A percentile compares a stretch with the other conserved stretches of the same genome.
Evolutionary conservation across 2,888 invertebrate species (phyloP).

Genomic region (Polylopha cassiicola): DNA sequence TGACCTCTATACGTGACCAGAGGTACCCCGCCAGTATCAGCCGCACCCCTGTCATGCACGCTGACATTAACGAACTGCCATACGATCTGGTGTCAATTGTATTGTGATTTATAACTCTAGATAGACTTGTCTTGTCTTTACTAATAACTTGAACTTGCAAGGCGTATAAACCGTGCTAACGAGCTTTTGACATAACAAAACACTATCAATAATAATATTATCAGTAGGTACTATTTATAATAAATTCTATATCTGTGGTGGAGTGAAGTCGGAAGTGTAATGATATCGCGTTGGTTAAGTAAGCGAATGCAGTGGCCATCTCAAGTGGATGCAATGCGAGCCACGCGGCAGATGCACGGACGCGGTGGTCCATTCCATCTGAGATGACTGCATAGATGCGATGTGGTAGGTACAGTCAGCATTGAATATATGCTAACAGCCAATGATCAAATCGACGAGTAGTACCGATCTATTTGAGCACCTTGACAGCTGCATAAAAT

Average conservation of each 20-base stretch:
- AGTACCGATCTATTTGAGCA: no score
- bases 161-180: no score
- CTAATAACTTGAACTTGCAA: no score
- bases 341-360: conserved; percentile 34
- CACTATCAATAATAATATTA: no score
- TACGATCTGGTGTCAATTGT: conserved; percentile 20
- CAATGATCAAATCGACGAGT: no score
- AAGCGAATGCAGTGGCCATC: conserved; percentile 28
- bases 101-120: conserved; percentile 18
- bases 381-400: no score
- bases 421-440: no score
- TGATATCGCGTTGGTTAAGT: conserved; percentile 24
- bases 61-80: conserved; percentile 28
- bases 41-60: conserved; percentile 33
- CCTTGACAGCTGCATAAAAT: no score
- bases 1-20: conserved; percentile 46
- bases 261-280: conserved; percentile 26
- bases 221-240: no score
- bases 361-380: conserved; percentile 27
- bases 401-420: no score
- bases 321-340: conserved; percentile 44
- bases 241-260: background rate
- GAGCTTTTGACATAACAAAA: no score
- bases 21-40: conserved; percentile 8
- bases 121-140: conserved; percentile 12